These are phyloP conservation scores for Bacillus rossius DNA, from an alignment of 1,140 invertebrate genomes.

Conservation along the genomic window DNA sequence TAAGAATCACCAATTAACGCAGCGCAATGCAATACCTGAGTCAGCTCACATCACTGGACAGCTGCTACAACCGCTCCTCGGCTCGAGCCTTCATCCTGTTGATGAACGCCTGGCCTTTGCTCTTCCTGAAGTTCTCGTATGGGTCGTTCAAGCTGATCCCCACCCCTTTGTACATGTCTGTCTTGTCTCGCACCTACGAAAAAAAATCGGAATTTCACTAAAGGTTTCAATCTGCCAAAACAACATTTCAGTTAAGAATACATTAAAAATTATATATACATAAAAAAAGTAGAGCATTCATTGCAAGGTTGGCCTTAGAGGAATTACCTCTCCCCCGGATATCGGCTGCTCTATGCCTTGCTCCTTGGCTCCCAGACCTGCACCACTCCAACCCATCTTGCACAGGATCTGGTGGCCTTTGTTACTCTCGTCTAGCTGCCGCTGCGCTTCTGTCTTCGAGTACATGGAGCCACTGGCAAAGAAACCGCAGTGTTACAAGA, in stretches of 20 bases:
- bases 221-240: not conserved
- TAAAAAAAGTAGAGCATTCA: too few relatives aligned
- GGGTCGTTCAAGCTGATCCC: conserved; percentile 89
- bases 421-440: conserved; percentile 72
- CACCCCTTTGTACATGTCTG: conserved; percentile 90
- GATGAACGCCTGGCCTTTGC: conserved; percentile 93
- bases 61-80: conserved; percentile 55
- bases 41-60: not conserved
- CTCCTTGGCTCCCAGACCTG: conserved; percentile 85
- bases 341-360: conserved; percentile 95
- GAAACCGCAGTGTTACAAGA: conserved; percentile 10
- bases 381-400: conserved; percentile 93
- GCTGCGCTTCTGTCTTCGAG: conserved; percentile 19
- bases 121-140: conserved; percentile 95
- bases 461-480: conserved; percentile 21
- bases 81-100: conserved; percentile 91
- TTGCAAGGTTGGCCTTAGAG: too few relatives aligned
- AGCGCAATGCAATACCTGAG: conserved; percentile 3
- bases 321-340: conserved; percentile 77
- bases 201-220: not conserved
- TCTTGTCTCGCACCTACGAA: conserved; percentile 60
- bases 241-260: too few relatives aligned
- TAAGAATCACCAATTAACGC: too few relatives aligned
- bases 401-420: conserved; percentile 93
- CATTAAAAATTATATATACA: not conserved